Percentiles rank a stretch among this genome's conserved stretches.
Conservation (phyloP, 2,888 invertebrate genomes). For the Heterodera filipjevi region DNA sequence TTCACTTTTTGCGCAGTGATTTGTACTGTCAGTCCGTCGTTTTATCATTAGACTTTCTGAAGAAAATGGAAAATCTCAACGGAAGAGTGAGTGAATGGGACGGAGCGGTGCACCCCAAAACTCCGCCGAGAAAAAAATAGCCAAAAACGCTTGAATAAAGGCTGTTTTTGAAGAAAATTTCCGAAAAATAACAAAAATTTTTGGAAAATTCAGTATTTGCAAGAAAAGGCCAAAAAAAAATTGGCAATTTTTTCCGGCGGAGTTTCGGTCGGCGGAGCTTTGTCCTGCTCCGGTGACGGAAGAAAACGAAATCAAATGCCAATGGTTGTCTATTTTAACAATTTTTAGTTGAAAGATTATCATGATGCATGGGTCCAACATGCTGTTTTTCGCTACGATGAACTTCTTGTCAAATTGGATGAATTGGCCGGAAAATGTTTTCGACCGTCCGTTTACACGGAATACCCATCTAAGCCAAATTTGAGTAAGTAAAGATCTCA, state of each 20-base stretch:
- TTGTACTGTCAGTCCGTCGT: constrained; percentile 6
- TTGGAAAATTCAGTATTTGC: no score
- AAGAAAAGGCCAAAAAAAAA: no score
- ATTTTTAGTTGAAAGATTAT: constrained; percentile 26
- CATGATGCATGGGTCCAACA: constrained; percentile 31
- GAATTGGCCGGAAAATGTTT: constrained; percentile 33
- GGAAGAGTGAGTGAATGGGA: constrained; percentile 9
- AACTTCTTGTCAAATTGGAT: constrained; percentile 26
- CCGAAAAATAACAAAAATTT: no score
- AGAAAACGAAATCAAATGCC: no score
- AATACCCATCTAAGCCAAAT: constrained; percentile 9
- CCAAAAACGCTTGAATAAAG: no score
- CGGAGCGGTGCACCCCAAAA: not conserved
- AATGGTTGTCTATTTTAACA: no score
- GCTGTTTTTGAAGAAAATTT: no score
- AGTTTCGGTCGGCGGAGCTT: no score
- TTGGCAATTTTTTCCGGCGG: no score
- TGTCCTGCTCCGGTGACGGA: no score
- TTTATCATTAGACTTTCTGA: not conserved
- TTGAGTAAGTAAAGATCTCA: not conserved
- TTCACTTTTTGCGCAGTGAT: constrained; percentile 15
- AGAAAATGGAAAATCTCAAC: constrained; percentile 17
- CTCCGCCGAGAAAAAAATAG: no score
- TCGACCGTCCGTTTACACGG: not conserved
- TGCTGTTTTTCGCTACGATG: constrained; percentile 33